phyloP scores from a whole-genome alignment of 2,797 vertebrate species.

The Linurgus olivaceus region DNA sequence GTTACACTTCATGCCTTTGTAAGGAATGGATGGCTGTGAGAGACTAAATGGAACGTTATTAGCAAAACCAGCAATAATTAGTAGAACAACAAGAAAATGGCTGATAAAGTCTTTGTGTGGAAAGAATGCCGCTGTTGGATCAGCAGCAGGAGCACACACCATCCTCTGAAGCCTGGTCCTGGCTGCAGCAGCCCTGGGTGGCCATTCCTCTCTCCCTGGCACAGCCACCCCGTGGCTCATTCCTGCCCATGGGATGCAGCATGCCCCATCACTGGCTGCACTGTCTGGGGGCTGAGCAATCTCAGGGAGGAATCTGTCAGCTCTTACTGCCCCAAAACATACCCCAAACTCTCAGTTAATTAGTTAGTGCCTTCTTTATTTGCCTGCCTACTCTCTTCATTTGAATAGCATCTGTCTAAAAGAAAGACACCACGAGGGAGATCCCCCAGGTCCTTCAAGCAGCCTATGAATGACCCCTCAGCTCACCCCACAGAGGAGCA shows the following conservation, averaged over 20 bases:
- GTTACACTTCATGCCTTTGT: neutral
- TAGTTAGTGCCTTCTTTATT: neutral
- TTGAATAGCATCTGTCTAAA: neutral
- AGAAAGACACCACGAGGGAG: neutral
- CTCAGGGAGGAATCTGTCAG: neutral
- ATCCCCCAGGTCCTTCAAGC: neutral
- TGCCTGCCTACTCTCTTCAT: neutral
- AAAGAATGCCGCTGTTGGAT: neutral
- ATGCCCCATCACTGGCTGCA: accelerated
- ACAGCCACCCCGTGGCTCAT: neutral
- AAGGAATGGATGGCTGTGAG: neutral
- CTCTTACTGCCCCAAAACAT: neutral
- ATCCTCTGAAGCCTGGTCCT: accelerated
- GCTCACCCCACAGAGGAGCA: neutral
- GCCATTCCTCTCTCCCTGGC: accelerated
- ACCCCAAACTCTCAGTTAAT: neutral
- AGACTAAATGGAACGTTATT: neutral
- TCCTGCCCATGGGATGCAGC: accelerated
- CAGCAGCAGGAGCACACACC: neutral
- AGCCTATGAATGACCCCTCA: neutral
- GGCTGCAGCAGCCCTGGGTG: neutral
- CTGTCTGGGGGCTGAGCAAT: accelerated
- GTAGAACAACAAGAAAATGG: neutral
- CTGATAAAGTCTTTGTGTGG: neutral
- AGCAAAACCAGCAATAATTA: neutral